A percentile compares a stretch with the other conserved stretches of the same genome.
These are phyloP conservation scores for Discoglossus pictus DNA, from an alignment of 2,797 vertebrate species.

Conservation along the genomic window DNA sequence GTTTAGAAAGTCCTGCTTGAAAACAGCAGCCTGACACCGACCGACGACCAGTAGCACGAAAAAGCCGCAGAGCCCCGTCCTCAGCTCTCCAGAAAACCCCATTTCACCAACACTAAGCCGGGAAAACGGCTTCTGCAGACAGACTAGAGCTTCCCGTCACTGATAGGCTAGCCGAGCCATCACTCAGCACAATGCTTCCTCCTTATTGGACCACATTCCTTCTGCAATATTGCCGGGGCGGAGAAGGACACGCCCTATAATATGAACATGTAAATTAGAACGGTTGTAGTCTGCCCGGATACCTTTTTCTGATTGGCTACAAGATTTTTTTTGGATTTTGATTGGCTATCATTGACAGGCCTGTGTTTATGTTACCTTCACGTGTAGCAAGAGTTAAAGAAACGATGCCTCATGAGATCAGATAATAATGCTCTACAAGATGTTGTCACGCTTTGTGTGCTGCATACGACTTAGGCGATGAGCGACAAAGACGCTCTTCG, in stretches of 20 bases:
- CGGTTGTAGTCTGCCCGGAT: background rate
- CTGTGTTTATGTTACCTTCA: constrained; percentile 1
- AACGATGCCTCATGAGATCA: too few relatives aligned
- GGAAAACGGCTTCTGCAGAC: background rate
- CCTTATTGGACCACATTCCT: background rate
- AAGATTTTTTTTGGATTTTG: rapidly evolving
- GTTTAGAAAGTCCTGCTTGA: too few relatives aligned
- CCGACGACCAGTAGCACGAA: background rate
- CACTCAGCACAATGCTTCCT: background rate
- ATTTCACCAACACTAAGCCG: constrained; percentile 39
- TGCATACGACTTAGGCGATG: too few relatives aligned
- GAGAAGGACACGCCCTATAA: constrained; percentile 2
- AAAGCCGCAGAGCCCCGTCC: constrained; percentile 26
- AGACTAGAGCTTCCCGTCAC: constrained; percentile 4
- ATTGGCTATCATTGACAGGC: background rate
- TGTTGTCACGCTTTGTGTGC: too few relatives aligned
- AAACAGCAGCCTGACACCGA: background rate
- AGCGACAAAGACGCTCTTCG: too few relatives aligned
- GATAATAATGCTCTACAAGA: too few relatives aligned
- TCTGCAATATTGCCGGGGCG: background rate
- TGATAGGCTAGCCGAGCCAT: constrained; percentile 8
- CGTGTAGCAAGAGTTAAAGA: background rate
- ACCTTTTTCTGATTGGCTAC: background rate
- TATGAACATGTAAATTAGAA: constrained; percentile 8
- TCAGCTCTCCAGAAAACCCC: constrained; percentile 27